phyloP scores from a whole-genome alignment of 2,113 vertebrate genomes.

The Dolichallabes microphthalmus region DNA sequence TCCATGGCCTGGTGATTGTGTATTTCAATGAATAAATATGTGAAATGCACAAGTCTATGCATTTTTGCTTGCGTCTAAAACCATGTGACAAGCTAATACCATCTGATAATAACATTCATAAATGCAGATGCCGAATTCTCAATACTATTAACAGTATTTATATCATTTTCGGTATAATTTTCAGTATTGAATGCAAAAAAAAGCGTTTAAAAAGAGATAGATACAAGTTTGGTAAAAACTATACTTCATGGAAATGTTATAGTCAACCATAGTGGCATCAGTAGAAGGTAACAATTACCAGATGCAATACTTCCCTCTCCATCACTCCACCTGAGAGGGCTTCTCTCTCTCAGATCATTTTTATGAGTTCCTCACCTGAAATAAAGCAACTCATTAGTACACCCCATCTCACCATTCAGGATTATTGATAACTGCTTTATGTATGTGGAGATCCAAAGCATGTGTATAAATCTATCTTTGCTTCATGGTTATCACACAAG shows the following conservation, averaged over 20 bases:
- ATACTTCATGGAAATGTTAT: not conserved
- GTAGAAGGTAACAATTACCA: not conserved
- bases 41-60: not conserved
- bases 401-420: not conserved
- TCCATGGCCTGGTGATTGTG: not conserved
- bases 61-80: not conserved
- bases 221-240: not conserved
- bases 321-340: not conserved
- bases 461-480: not conserved
- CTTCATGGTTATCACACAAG: not conserved
- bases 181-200: not conserved
- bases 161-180: not conserved
- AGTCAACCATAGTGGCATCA: not conserved
- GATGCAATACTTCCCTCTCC: not conserved
- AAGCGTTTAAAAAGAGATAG: not conserved
- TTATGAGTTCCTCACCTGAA: not conserved
- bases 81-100: not conserved
- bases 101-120: not conserved
- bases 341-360: not conserved
- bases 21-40: too few species aligned
- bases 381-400: not conserved
- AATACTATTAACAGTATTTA: not conserved
- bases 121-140: not conserved
- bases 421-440: not conserved
- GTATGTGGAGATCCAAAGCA: not conserved